Conservation (phyloP, 2,797 vertebrate species). For the Enteromius radiatus region DNA sequence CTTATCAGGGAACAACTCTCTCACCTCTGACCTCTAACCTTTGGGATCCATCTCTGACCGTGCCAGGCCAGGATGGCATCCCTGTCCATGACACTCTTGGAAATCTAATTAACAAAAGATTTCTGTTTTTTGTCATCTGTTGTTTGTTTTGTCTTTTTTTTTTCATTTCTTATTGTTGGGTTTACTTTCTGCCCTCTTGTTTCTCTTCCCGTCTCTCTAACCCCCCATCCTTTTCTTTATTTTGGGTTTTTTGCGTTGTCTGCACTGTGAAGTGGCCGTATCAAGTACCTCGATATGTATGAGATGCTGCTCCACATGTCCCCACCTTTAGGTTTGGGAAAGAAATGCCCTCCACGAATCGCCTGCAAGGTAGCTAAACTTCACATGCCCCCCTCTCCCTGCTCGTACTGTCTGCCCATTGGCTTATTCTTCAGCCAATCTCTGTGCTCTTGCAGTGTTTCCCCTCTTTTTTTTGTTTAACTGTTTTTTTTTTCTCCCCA, state of each 20-base stretch:
- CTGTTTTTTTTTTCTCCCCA: conserved; percentile 66
- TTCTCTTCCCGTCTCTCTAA: conserved; percentile 70
- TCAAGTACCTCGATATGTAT: conserved; percentile 99
- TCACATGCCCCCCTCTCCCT: conserved; percentile 60
- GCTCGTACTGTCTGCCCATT: conserved; percentile 70
- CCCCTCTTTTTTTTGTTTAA: conserved; percentile 64
- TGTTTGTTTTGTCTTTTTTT: conserved; percentile 53
- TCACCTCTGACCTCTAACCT: conserved; percentile 56
- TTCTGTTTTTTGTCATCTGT: conserved; percentile 82
- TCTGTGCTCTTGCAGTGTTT: conserved; percentile 75
- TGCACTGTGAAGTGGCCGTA: conserved; percentile 89
- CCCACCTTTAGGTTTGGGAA: conserved; percentile 99
- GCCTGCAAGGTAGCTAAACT: conserved; percentile 95
- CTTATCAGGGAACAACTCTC: conserved; percentile 68
- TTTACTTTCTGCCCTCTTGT: conserved; percentile 61
- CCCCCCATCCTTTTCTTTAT: conserved; percentile 69
- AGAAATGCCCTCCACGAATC: conserved; percentile 98
- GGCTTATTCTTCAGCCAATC: conserved; percentile 71
- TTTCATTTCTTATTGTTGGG: conserved; percentile 64
- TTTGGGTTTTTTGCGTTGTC: conserved; percentile 67
- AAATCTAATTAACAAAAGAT: conserved; percentile 90
- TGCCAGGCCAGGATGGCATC: conserved; percentile 73
- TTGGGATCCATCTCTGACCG: conserved; percentile 66
- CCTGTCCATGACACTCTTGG: conserved; percentile 71
- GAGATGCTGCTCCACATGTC: conserved; percentile 99